Evolutionary conservation across 2,888 invertebrate species (phyloP).

Genomic region (Limnephilus lunatus): DNA sequence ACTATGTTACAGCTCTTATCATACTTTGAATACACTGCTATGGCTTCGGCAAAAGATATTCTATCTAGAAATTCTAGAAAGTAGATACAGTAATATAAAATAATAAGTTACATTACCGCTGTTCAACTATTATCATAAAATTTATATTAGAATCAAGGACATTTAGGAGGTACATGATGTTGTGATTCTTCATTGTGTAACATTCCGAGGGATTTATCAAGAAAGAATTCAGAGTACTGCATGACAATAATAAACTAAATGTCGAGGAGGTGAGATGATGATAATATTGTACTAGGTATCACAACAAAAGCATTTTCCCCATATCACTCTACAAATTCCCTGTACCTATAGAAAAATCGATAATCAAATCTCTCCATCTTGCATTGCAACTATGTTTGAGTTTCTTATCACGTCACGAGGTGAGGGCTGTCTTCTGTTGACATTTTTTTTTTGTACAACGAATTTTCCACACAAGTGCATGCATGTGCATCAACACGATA

Average conservation of each 20-base stretch:
- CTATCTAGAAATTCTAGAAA: not conserved
- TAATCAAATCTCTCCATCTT: constrained; percentile 47
- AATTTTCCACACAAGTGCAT: not conserved
- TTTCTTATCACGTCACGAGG: not conserved
- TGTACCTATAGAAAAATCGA: constrained; percentile 33
- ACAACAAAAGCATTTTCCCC: not conserved
- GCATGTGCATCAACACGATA: not conserved
- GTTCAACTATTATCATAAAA: not conserved
- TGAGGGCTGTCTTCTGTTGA: not conserved
- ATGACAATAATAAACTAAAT: not conserved
- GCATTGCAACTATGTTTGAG: constrained; percentile 14
- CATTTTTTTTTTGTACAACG: not conserved
- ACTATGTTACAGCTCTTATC: not conserved
- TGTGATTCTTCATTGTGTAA: not conserved
- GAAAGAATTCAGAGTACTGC: not conserved
- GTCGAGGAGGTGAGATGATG: not conserved
- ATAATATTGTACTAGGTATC: not conserved
- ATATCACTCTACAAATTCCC: not conserved
- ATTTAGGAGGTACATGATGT: not conserved
- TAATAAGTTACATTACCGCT: not conserved
- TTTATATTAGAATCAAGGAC: not conserved
- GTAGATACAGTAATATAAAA: not conserved
- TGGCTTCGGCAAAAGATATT: not conserved
- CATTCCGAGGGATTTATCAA: not conserved
- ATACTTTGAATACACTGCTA: not conserved